phyloP scores from a whole-genome alignment of 2,888 invertebrate genomes.

The Netelia inedita region DNA sequence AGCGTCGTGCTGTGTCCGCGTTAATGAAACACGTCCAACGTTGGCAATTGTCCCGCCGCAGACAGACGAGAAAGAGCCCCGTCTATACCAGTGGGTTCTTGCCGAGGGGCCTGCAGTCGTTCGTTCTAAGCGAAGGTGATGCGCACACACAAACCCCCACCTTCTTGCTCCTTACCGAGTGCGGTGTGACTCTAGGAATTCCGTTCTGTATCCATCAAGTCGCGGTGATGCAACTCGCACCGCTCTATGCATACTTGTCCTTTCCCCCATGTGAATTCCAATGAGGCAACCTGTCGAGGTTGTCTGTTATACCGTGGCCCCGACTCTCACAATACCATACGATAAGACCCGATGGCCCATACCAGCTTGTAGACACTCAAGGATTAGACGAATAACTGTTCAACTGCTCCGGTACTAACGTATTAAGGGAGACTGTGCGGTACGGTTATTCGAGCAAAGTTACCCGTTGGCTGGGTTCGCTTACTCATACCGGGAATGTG shows the following conservation, averaged over 20 bases:
- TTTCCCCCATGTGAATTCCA: conserved; percentile 61
- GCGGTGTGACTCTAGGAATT: conserved; percentile 43
- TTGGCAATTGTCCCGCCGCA: conserved; percentile 80
- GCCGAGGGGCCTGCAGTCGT: conserved; percentile 12
- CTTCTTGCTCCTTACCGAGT: not conserved
- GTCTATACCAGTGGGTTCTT: conserved; percentile 13
- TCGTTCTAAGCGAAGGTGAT: conserved; percentile 49
- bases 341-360: conserved; percentile 48
- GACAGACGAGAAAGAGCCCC: conserved; percentile 56
- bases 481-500: conserved; percentile 5
- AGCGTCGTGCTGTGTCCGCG: conserved; percentile 75
- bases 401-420: not conserved
- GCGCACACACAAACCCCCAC: conserved; percentile 30
- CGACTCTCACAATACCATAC: conserved; percentile 34
- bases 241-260: conserved; percentile 38
- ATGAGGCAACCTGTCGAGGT: conserved; percentile 61
- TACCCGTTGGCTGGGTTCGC: conserved; percentile 11
- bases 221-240: conserved; percentile 29
- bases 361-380: conserved; percentile 28
- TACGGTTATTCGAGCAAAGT: conserved; percentile 11
- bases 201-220: conserved; percentile 56
- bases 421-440: conserved; percentile 17
- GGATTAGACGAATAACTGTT: conserved; percentile 46
- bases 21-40: conserved; percentile 81
- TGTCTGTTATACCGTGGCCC: conserved; percentile 37